These are phyloP conservation scores for Loxodonta africana DNA, from an alignment of 2,113 vertebrate genomes.

Conservation along the genomic window DNA sequence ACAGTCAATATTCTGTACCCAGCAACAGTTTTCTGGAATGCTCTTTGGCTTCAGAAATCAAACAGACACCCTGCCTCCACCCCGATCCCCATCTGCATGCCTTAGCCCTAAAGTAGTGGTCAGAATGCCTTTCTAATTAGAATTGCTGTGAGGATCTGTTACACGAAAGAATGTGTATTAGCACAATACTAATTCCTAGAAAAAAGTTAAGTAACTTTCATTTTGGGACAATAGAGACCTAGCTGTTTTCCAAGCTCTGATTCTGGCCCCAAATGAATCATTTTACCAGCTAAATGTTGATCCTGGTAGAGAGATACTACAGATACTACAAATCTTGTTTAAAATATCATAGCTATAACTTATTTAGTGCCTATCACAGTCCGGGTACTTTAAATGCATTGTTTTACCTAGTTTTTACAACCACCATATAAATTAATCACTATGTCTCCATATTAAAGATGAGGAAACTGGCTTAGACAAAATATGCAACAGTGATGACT, in stretches of 20 bases:
- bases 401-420: constrained; percentile 29
- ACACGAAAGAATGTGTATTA: neutral
- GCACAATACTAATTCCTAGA: neutral
- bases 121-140: neutral
- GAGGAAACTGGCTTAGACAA: constrained; percentile 55
- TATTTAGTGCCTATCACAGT: neutral
- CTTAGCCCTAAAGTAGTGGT: neutral
- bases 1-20: neutral
- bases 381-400: neutral
- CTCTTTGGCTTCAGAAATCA: neutral
- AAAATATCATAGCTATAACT: neutral
- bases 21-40: neutral
- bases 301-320: neutral
- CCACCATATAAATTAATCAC: neutral
- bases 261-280: neutral
- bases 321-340: neutral
- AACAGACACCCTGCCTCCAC: neutral
- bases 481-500: constrained; percentile 39
- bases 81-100: too few species aligned
- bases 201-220: neutral
- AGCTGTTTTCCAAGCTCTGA: neutral
- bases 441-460: neutral
- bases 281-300: neutral
- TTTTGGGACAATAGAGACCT: neutral
- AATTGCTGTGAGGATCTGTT: neutral